These are phyloP conservation scores for Zaprionus gabonicus DNA, from an alignment of 1,140 invertebrate species.

Conservation along the genomic window DNA sequence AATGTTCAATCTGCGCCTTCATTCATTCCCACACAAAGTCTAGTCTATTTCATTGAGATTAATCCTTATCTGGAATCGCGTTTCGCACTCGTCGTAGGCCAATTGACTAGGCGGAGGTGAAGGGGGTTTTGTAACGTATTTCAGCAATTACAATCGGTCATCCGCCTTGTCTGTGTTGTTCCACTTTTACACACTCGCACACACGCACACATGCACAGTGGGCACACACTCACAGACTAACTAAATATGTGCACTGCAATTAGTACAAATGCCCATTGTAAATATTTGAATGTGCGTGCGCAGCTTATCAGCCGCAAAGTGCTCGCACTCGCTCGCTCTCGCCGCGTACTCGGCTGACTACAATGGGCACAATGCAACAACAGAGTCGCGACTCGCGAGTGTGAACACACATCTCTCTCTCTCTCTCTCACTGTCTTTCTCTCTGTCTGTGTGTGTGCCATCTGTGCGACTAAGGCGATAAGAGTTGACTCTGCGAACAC, in stretches of 20 bases:
- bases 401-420: conserved; percentile 4
- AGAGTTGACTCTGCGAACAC: conserved; percentile 10
- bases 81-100: conserved; percentile 6
- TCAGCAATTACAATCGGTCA: conserved; percentile 49
- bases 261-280: conserved; percentile 58
- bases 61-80: conserved; percentile 2
- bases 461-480: conserved; percentile 37
- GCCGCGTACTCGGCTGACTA: not conserved
- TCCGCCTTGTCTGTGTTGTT: conserved; percentile 29
- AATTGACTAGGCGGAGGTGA: not conserved
- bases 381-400: conserved; percentile 12
- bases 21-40: not conserved
- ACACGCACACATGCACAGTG: conserved; percentile 16
- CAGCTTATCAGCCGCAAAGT: conserved; percentile 59
- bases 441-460: conserved; percentile 13
- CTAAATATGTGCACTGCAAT: conserved; percentile 59
- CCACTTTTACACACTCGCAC: conserved; percentile 30
- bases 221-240: conserved; percentile 32
- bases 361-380: conserved; percentile 26
- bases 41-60: not conserved
- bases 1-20: too few relatives aligned
- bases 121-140: conserved; percentile 40
- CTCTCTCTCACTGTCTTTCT: not conserved
- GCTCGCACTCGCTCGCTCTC: conserved; percentile 7
- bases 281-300: conserved; percentile 61